Evolutionary conservation across 2,113 vertebrate genomes (phyloP).

Genomic region (Phyllopteryx taeniolatus): DNA sequence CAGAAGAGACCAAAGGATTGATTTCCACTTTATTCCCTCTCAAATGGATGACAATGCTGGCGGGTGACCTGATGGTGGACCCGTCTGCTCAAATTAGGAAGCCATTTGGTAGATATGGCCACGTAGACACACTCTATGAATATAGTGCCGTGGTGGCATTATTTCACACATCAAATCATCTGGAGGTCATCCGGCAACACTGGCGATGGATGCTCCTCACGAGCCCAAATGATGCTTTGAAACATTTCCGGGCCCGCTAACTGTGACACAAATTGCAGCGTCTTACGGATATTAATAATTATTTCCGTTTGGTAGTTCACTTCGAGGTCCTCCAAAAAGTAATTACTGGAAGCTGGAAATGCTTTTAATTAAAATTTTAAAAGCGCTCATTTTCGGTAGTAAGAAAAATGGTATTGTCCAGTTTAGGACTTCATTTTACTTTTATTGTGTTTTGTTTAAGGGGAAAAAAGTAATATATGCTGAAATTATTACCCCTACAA

Average conservation of each 20-base stretch:
- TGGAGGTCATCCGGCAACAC: slow-evolving; percentile 30
- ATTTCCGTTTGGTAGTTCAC: background rate
- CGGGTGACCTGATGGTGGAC: slow-evolving; percentile 41
- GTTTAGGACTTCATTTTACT: background rate
- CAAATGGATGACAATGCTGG: slow-evolving; percentile 45
- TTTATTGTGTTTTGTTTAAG: too few relatives aligned
- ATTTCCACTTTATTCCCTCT: slow-evolving; percentile 60
- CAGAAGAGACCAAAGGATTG: slow-evolving; percentile 54
- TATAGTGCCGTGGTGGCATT: slow-evolving; percentile 33
- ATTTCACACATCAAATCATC: slow-evolving; percentile 53
- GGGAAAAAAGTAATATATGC: background rate
- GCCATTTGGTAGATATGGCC: slow-evolving; percentile 49
- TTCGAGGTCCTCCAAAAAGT: background rate
- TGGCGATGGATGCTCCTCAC: slow-evolving; percentile 2
- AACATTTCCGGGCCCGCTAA: background rate
- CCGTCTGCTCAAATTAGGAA: slow-evolving; percentile 56
- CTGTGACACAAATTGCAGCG: background rate
- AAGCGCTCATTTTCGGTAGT: background rate
- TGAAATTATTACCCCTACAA: background rate
- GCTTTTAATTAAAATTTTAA: background rate
- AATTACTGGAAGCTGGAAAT: background rate
- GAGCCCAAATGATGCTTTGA: background rate
- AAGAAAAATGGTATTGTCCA: background rate
- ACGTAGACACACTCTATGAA: slow-evolving; percentile 27
- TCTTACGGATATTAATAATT: background rate